Base-by-base conservation (phyloP, 2,113 vertebrate species). In the Lycaon pictus region DNA sequence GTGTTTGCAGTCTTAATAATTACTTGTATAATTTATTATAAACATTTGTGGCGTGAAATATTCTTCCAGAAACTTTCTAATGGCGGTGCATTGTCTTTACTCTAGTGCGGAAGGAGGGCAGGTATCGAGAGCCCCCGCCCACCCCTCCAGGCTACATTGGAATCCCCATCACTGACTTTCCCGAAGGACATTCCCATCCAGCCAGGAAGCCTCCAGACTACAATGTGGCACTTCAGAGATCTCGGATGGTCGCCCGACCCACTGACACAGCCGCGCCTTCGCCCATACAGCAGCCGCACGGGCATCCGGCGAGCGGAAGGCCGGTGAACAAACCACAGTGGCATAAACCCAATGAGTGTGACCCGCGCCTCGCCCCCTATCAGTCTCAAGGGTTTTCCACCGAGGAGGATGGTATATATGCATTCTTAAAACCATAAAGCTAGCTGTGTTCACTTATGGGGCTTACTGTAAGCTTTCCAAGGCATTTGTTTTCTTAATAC, bases 131-230 rank as follows among this genome's bases (percentile, higher is more conserved):
- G 85, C 99, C 99, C 3, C 99, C 99, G 19, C 99, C 99, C 7
- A 99, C 99, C 23, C 99, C 99, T 11, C 99, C 99, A 0, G 99
- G 99, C 97, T 99, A 99, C 97, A 99, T 99, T 2, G 99, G 99
- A 82, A 99, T 99, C 98, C 99, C 99, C 93, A 99, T 99, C 98
- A 98, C 99, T 0, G 99, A 99, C 98, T 99, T 99, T 65, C 98
- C 99, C 0, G 99, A 99, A 88, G 99, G 99, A 20, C 99, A 99
- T 96, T 98, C 99, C 9, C 99, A 99, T 96, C 98, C 99, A 0
- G 98, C 99, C 93, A 99, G 99, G 97, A 99, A 99, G 95, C 99
- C 99, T 2, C 99, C 99, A 0, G 99, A 99, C 98, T 99, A 99
- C 99, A 99, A 99, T 60, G 99, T 99, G 85, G 99, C 99, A 20